Percentiles rank a stretch among this genome's conserved stretches.
These are phyloP conservation scores for Macroramphosus scolopax DNA, from an alignment of 2,797 vertebrate species.

Conservation along the genomic window DNA sequence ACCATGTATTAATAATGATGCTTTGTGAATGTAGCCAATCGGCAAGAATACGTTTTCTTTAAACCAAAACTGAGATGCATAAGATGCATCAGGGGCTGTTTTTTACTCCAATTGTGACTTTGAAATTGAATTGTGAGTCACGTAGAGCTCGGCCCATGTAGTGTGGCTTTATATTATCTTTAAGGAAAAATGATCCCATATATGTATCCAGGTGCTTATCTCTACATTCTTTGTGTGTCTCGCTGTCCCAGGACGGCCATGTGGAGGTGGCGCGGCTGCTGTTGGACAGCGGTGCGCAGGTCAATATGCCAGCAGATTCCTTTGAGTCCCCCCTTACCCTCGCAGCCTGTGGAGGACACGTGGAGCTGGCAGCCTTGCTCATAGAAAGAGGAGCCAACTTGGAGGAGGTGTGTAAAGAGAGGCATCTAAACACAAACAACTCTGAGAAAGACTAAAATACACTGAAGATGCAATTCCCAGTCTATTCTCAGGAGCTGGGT, in stretches of 20 bases:
- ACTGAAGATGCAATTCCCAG: too few relatives aligned
- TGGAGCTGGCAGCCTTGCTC: slow-evolving; percentile 93
- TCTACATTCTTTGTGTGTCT: slow-evolving; percentile 75
- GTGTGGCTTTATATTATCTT: neutral
- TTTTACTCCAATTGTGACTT: too few relatives aligned
- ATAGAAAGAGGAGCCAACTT: slow-evolving; percentile 98
- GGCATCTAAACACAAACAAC: neutral
- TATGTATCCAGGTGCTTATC: slow-evolving; percentile 76
- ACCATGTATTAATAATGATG: too few relatives aligned
- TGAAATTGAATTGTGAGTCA: neutral
- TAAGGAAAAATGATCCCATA: neutral
- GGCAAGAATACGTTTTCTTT: neutral
- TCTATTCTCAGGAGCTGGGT: too few relatives aligned
- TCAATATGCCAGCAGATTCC: slow-evolving; percentile 99
- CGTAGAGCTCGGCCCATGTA: too few relatives aligned
- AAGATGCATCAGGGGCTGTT: neutral
- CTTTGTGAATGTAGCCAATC: neutral
- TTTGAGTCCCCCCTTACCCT: slow-evolving; percentile 97
- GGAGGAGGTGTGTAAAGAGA: slow-evolving; percentile 80
- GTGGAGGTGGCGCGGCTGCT: slow-evolving; percentile 97
- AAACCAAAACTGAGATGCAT: neutral
- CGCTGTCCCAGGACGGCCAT: slow-evolving; percentile 92
- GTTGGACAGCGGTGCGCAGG: slow-evolving; percentile 98
- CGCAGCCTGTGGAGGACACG: slow-evolving; percentile 95
- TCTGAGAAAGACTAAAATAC: too few relatives aligned